Evolutionary conservation across 23 tunicate genomes (phyloP), one percentile per base, ranked within the genome.

Genomic region (Corella eumyota): DNA sequence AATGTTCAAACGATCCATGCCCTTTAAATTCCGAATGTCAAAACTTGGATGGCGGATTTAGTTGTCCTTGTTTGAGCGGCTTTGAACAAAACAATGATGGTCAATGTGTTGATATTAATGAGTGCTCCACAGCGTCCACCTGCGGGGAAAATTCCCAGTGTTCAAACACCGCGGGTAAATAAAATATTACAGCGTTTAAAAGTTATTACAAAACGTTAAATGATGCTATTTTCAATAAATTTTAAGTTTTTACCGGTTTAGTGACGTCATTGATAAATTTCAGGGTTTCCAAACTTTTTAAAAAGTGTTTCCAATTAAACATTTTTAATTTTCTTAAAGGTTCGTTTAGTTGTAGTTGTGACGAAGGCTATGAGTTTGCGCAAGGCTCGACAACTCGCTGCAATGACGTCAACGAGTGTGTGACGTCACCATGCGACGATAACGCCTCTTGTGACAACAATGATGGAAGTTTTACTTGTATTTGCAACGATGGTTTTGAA

Each of bases 31-130:
- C 67, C 2, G 49, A 35, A 0, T 75, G 82, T 49, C 22, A 9
- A 1, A 66, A 75, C 44, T 45, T 24, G 33, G 62, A 1, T n/a
- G 82, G 82, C 3, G 56, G 82, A 1, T 75, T 48, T 60, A 75
- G 67, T 0, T 75, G 82, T 32, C n/a, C 33, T 19, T 75, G 82
- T 36, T 33, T 2, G 4, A 1, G 17, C 3, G 82, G 82, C 4
- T 66, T 24, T 36, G 29, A 22, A n/a, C 50, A 34, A 45, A 48
- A 75, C 23, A 32, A 60, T 19, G 28, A 28, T 33, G 67, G 45
- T 27, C 35, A 34, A 4, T 75, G 82, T 28, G 59, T 59, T 26
- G 82, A 75, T 46, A 13, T 38, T 28, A 36, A 75, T 49, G 82
- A 75, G 45, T 75, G 82, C 30, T n/a, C 17, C 31, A 34, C 34